These are phyloP conservation scores for Pelochelys cantorii DNA, from an alignment of 2,797 vertebrate species.

Conservation along the genomic window DNA sequence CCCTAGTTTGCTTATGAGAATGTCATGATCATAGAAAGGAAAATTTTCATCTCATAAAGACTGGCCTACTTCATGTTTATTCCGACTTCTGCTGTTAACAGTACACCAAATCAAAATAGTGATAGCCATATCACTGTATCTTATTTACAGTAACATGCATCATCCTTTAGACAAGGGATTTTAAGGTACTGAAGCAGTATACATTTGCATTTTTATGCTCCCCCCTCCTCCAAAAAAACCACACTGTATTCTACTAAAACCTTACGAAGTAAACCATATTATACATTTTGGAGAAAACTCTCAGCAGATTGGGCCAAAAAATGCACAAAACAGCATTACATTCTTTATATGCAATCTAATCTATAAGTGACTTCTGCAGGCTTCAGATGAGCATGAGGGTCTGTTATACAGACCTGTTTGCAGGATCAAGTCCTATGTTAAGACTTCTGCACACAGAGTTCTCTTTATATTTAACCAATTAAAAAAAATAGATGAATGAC, in stretches of 20 bases:
- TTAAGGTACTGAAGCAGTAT: background rate
- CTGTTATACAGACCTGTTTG: background rate
- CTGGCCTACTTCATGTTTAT: background rate
- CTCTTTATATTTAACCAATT: background rate
- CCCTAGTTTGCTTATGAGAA: background rate
- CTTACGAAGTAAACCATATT: background rate
- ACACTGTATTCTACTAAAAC: background rate
- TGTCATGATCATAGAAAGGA: background rate
- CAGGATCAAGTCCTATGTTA: background rate
- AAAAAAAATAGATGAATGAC: background rate
- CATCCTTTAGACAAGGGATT: background rate
- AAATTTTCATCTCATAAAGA: background rate
- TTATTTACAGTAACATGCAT: background rate
- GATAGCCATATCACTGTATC: background rate
- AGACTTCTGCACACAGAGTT: background rate
- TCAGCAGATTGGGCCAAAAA: background rate
- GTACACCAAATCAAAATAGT: background rate
- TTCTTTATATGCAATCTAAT: background rate
- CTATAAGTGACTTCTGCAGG: background rate
- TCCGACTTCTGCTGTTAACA: background rate
- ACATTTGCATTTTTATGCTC: background rate
- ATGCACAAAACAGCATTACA: background rate
- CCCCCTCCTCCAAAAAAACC: background rate
- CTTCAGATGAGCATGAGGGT: background rate
- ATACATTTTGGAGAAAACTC: background rate